These are phyloP conservation scores for Bellardia pandia DNA, from an alignment of 2,888 invertebrate genomes.

Conservation along the genomic window DNA sequence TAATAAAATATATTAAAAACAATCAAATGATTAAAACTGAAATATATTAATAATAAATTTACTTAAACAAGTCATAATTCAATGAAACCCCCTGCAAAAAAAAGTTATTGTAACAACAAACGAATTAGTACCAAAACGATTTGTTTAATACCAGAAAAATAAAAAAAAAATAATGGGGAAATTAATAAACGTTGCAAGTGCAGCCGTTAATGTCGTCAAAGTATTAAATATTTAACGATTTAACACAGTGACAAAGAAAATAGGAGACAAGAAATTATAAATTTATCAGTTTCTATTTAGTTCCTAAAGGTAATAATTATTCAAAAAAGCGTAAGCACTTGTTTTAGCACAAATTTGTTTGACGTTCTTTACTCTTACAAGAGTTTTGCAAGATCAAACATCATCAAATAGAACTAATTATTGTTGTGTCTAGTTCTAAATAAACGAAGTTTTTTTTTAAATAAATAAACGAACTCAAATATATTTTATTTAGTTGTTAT, in stretches of 20 bases:
- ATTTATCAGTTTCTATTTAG: not conserved
- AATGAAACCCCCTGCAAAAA: conserved; percentile 15
- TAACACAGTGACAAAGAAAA: conserved; percentile 18
- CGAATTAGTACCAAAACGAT: conserved; percentile 30
- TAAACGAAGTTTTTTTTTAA: no score
- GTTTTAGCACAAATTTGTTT: no score
- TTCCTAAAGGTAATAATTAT: no score
- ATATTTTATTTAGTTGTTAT: no score
- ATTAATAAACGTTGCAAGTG: conserved; percentile 25
- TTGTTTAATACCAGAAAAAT: conserved; percentile 24
- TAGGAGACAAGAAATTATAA: not conserved
- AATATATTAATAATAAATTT: conserved; percentile 37
- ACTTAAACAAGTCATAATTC: conserved; percentile 32
- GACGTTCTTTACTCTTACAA: no score
- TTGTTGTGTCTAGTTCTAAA: no score
- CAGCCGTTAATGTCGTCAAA: not conserved
- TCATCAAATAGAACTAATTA: no score
- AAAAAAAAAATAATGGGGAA: conserved; percentile 25
- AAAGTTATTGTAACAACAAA: not conserved
- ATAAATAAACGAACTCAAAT: no score
- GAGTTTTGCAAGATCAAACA: no score
- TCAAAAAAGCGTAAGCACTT: no score
- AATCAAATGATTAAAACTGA: conserved; percentile 26
- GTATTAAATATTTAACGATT: not conserved
- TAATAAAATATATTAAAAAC: conserved; percentile 21